Evolutionary conservation across 2,797 vertebrate species (phyloP).

Genomic region (Poeciliopsis presidionis): DNA sequence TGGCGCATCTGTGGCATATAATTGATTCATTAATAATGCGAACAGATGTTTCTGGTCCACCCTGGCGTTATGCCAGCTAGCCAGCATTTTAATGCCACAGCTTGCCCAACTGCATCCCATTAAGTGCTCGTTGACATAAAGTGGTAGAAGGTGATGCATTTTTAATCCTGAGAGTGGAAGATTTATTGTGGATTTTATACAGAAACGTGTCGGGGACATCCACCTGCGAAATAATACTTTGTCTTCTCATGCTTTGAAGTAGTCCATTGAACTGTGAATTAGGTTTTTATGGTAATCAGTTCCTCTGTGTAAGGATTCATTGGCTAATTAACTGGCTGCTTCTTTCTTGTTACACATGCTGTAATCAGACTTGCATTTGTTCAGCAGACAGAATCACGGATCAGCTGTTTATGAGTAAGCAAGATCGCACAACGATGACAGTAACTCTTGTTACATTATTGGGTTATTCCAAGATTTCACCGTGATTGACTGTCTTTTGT

Average conservation of each 20-base stretch:
- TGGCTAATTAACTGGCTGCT: slow-evolving; percentile 6
- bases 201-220: slow-evolving; percentile 9
- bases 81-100: slow-evolving; percentile 50
- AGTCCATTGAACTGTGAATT: slow-evolving; percentile 17
- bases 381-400: background rate
- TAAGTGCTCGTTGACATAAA: slow-evolving; percentile 64
- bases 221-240: slow-evolving; percentile 18
- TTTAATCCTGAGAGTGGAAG: slow-evolving; percentile 40
- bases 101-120: slow-evolving; percentile 49
- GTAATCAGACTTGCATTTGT: slow-evolving; percentile 16
- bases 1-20: slow-evolving; percentile 78
- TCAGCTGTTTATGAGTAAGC: slow-evolving; percentile 3
- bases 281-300: slow-evolving; percentile 2
- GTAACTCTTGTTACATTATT: background rate
- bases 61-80: slow-evolving; percentile 58
- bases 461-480: background rate
- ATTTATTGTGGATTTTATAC: slow-evolving; percentile 30
- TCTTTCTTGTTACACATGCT: slow-evolving; percentile 18
- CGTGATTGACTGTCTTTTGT: background rate
- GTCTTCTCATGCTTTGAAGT: slow-evolving; percentile 14
- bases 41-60: slow-evolving; percentile 79
- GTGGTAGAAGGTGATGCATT: slow-evolving; percentile 44
- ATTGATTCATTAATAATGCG: slow-evolving; percentile 83
- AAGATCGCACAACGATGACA: background rate
- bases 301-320: slow-evolving; percentile 13